Conservation (phyloP, 2,888 invertebrate species). For the Gandaritis pyraliata region DNA sequence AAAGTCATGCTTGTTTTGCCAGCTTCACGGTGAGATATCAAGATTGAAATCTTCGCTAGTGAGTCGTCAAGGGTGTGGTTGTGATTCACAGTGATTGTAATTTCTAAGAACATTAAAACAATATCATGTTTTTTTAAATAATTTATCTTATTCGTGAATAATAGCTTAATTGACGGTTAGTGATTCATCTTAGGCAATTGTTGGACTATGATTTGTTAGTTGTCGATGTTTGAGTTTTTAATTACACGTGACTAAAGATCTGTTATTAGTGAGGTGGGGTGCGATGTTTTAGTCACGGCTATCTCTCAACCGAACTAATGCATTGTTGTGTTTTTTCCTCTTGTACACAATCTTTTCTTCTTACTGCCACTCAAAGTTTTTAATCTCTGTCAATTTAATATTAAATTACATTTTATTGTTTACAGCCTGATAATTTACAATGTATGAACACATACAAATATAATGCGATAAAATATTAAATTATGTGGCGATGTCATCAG, state of each 20-base stretch:
- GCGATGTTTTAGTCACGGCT: conserved; percentile 69
- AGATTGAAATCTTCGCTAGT: conserved; percentile 70
- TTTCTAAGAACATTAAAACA: conserved; percentile 71
- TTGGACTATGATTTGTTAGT: conserved; percentile 70
- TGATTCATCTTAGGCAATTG: conserved; percentile 66
- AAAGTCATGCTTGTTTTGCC: conserved; percentile 69
- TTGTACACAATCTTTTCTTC: conserved; percentile 40
- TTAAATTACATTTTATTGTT: conserved; percentile 54
- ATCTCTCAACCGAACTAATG: conserved; percentile 59
- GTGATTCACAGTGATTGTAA: conserved; percentile 68
- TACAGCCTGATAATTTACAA: conserved; percentile 51
- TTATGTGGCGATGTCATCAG: conserved; percentile 72
- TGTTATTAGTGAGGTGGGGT: conserved; percentile 75
- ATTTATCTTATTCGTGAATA: conserved; percentile 64
- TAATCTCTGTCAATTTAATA: conserved; percentile 57
- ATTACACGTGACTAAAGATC: conserved; percentile 79
- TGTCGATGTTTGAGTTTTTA: conserved; percentile 82
- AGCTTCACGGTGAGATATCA: conserved; percentile 67
- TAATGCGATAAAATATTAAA: conserved; percentile 62
- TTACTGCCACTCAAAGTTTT: conserved; percentile 46
- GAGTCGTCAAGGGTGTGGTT: conserved; percentile 73
- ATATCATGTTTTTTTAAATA: conserved; percentile 66
- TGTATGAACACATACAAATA: conserved; percentile 49
- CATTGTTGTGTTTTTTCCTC: conserved; percentile 50
- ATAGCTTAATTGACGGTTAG: conserved; percentile 74